Base-by-base conservation (phyloP, 2,888 invertebrate species). In the Labia minor region DNA sequence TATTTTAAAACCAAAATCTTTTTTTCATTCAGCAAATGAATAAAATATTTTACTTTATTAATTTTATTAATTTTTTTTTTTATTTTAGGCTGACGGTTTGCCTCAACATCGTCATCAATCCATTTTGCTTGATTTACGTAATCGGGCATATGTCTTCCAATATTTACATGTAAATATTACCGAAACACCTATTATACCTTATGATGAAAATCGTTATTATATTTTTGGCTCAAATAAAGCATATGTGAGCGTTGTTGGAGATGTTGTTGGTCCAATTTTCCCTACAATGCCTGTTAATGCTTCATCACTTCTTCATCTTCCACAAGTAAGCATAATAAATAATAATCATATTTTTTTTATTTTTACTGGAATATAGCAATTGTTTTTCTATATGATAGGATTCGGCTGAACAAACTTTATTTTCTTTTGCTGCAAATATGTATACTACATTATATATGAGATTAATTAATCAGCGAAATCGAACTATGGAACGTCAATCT, bases 101-200 rank as follows among this genome's bases (percentile, higher is more conserved):
- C 90, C 92, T 0, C 96, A 96, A 74, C 85, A 90, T 78, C 85
- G 94, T 0, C 96, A 98, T 81, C 94, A 96, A 72, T 91, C 96
- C 0, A 86, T 94, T 63, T 82, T 97, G 0, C 80, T 97, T 10
- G 96, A 97, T 82, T 82, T 98, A 68, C 95, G 94, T 70, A 95
- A 90, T 78, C 86, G 92, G 37, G 93, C 94, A 0, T 91, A 91
- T 77, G 88, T 92, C 65, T 89, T 95, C 80, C 95, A 95, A 74
- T 95, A 95, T 77, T 88, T 97, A 86, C 94, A 96, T 78, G 92
- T 96, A 1, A 94, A 95, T 77, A 88, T 97, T 4, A 95, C 95
- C 0, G 95, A 97, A 78, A 89, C 90, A 1, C 93, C 97, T 1
- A 83, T 93, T 68, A 92, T 95, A 71, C 93, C 95, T 0, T 95